Base-by-base conservation (phyloP, 1,140 invertebrate species). In the Sinella curviseta region DNA sequence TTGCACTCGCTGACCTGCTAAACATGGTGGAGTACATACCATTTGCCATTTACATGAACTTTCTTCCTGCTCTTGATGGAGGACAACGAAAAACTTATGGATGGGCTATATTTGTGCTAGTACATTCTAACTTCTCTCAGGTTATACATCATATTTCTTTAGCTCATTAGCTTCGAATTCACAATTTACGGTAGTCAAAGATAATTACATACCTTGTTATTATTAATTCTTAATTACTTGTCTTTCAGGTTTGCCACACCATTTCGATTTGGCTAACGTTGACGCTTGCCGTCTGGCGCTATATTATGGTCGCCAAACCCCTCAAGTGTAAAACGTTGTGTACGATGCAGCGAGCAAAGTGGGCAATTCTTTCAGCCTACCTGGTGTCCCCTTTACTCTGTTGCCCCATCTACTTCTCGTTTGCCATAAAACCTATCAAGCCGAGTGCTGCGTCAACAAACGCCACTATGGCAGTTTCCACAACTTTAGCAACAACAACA, bases 241-340 rank as follows among this genome's bases (percentile, higher is more conserved):
- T 65, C 57, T 17, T 86, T 86, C 90, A 95, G 86, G 94, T 95
- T 0, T 92, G 92, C 84, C 96, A 98, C 86, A 97, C 96, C 0
- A 94, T 97, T 60, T 95, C 95, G 0, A 97, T 97, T 75, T 97
- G 94, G 91, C 86, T 98, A 78, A 97, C 96, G 0, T 92, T 98
- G 0, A 94, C 94, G 0, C 86, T 98, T 54, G 96, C 96, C 0
- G 92, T 98, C 4, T 98, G 97, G 94, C 88, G 96, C 3, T 98
- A 96, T 86, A 92, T 98, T n/a, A 95, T 94, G 0, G 94, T 97
- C 0, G 92, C 91, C 0, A 91, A 91, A 86, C 87, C 80, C 85
- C 85, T 79, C 93, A 94, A 0, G 93, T 94, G 78, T 89, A 89
- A 36, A 93, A 94, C 87, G 88, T 93, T 93, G 91, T 96, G 94